Evolutionary conservation across 2,113 vertebrate genomes (phyloP).

Genomic region (Vimba vimba): DNA sequence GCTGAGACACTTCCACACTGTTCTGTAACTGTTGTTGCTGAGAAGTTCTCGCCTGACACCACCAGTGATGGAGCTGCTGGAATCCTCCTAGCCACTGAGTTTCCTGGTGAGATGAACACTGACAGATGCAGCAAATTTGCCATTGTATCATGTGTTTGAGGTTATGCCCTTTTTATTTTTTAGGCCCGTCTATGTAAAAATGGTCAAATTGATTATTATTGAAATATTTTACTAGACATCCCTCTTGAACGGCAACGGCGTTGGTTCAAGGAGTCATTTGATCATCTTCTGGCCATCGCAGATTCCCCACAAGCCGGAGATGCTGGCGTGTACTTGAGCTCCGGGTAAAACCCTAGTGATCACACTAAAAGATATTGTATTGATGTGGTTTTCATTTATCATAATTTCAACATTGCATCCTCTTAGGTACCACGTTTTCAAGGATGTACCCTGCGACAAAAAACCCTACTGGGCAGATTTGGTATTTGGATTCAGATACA

Average conservation of each 20-base stretch:
- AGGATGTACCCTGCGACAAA: constrained; percentile 71
- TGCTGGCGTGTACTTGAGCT: constrained; percentile 84
- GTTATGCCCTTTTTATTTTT: not conserved
- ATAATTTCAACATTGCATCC: not conserved
- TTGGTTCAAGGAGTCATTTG: constrained; percentile 90
- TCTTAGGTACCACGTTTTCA: constrained; percentile 87
- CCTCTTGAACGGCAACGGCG: constrained; percentile 75
- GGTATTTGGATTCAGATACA: constrained; percentile 85
- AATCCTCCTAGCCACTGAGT: constrained; percentile 79
- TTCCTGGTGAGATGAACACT: constrained; percentile 76
- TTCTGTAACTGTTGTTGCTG: constrained; percentile 80
- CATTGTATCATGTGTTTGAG: not conserved
- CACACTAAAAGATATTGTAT: not conserved
- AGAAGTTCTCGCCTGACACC: constrained; percentile 87
- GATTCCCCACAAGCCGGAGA: constrained; percentile 78
- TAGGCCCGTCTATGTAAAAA: not conserved
- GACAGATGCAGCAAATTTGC: not conserved
- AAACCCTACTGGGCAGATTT: constrained; percentile 86
- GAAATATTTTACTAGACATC: constrained; percentile 70
- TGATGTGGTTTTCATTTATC: not conserved
- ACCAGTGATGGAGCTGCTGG: constrained; percentile 91
- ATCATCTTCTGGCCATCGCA: constrained; percentile 80
- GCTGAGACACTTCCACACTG: constrained; percentile 74
- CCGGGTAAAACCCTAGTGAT: constrained; percentile 80
- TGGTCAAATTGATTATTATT: not conserved